A percentile compares a stretch with the other conserved stretches of the same genome.
phyloP scores from a whole-genome alignment of 2,888 invertebrate genomes.

The Xylocampa areola region DNA sequence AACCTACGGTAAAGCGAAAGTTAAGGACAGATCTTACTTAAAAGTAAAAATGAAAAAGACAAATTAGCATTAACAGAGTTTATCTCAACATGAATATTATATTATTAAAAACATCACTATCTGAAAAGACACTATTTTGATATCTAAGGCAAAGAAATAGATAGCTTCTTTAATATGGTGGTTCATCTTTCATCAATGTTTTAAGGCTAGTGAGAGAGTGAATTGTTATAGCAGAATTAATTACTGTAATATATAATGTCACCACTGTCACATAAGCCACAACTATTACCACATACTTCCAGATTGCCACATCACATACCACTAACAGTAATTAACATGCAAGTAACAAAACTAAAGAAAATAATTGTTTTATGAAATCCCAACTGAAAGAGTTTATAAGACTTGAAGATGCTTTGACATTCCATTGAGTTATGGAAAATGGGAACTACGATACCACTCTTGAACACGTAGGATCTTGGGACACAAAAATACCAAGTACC shows the following conservation, averaged over 20 bases:
- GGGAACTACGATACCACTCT: background rate
- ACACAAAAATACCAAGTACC: no score
- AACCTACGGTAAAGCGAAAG: background rate
- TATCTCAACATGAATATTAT: conserved; percentile 4
- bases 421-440: background rate
- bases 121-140: conserved; percentile 9
- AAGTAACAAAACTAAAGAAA: conserved; percentile 4
- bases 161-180: conserved; percentile 11
- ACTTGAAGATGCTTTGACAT: background rate
- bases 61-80: background rate
- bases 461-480: no score
- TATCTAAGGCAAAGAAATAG: conserved; percentile 24
- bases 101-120: conserved; percentile 1
- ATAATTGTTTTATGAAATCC: background rate
- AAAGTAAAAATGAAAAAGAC: conserved; percentile 7
- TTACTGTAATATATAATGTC: conserved; percentile 10
- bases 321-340: conserved; percentile 10
- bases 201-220: no score
- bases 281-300: conserved; percentile 18
- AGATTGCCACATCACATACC: conserved; percentile 30
- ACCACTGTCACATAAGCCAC: conserved; percentile 27
- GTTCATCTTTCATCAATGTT: no score
- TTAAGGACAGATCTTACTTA: background rate
- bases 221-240: conserved; percentile 17
- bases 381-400: background rate